Percentiles rank a stretch among this genome's conserved stretches.
Conservation (phyloP, 2,888 invertebrate genomes). For the Cryptocephalus moraei region DNA sequence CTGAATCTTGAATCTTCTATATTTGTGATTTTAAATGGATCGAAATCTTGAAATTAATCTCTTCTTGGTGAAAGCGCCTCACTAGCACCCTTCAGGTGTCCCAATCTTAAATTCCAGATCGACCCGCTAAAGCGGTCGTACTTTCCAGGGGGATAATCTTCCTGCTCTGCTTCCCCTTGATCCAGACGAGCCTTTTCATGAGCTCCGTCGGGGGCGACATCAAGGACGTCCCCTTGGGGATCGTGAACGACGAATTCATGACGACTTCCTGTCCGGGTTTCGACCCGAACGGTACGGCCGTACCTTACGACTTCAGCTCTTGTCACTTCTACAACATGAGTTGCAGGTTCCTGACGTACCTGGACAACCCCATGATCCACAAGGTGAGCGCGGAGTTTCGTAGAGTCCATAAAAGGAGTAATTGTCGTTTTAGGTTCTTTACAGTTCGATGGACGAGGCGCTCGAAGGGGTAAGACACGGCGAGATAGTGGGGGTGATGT, state of each 20-base stretch:
- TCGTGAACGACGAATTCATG: slow-evolving; percentile 66
- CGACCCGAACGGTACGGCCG: slow-evolving; percentile 15
- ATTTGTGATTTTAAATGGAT: too few species aligned
- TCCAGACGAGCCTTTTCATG: slow-evolving; percentile 73
- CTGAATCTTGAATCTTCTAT: too few species aligned
- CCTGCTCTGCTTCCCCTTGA: slow-evolving; percentile 69
- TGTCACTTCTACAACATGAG: slow-evolving; percentile 49
- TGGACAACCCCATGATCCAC: slow-evolving; percentile 46
- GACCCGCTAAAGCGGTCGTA: too few species aligned
- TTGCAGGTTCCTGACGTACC: slow-evolving; percentile 49
- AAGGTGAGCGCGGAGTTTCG: slow-evolving; percentile 12
- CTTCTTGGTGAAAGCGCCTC: too few species aligned
- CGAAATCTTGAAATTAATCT: too few species aligned
- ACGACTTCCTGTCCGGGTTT: slow-evolving; percentile 26
- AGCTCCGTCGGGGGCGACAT: slow-evolving; percentile 71
- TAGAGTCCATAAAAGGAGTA: neutral
- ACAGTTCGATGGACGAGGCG: slow-evolving; percentile 44
- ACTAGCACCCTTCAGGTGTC: too few species aligned
- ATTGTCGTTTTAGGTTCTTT: slow-evolving; percentile 40
- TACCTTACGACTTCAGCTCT: slow-evolving; percentile 12
- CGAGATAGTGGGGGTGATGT: slow-evolving; percentile 52
- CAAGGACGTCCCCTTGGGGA: slow-evolving; percentile 56
- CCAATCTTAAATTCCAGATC: too few species aligned
- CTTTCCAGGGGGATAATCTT: slow-evolving; percentile 65
- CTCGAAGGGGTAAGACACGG: slow-evolving; percentile 44